phyloP scores from a whole-genome alignment of 1,140 invertebrate species.

The Himalopsyche phryganea region DNA sequence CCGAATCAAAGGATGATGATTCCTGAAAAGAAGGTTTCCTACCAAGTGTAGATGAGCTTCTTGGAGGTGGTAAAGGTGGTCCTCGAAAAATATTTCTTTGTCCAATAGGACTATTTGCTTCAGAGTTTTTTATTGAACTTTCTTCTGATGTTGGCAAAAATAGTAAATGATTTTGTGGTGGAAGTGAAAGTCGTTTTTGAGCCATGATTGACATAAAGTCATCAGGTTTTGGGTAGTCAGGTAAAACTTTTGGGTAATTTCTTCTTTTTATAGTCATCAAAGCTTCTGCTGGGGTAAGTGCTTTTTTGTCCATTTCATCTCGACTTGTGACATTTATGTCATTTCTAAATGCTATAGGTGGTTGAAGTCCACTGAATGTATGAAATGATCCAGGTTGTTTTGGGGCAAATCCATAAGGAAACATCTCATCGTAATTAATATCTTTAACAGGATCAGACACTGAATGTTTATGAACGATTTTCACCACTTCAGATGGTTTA shows the following conservation, averaged over 20 bases:
- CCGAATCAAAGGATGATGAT: constrained; percentile 42
- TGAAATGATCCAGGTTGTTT: constrained; percentile 43
- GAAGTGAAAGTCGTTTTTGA: constrained; percentile 56
- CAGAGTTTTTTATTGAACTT: constrained; percentile 38
- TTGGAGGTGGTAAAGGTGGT: constrained; percentile 63
- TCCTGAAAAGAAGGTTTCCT: constrained; percentile 45
- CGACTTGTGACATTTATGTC: constrained; percentile 74
- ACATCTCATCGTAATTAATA: constrained; percentile 47
- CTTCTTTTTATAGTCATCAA: constrained; percentile 67
- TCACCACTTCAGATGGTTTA: constrained; percentile 40
- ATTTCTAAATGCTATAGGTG: constrained; percentile 51
- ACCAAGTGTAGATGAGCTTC: constrained; percentile 60
- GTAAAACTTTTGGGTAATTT: constrained; percentile 79
- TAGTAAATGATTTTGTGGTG: constrained; percentile 46
- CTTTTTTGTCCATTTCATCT: constrained; percentile 44
- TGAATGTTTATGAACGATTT: constrained; percentile 68
- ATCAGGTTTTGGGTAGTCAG: constrained; percentile 59
- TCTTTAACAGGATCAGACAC: constrained; percentile 66
- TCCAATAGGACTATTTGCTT: constrained; percentile 42
- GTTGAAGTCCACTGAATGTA: constrained; percentile 49
- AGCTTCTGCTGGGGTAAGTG: constrained; percentile 64
- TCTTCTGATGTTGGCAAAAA: constrained; percentile 40
- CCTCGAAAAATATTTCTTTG: constrained; percentile 41
- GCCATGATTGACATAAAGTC: constrained; percentile 33
- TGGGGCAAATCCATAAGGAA: constrained; percentile 39